Conservation (phyloP, 2,113 vertebrate species). For the Nesospiza acunhae region DNA sequence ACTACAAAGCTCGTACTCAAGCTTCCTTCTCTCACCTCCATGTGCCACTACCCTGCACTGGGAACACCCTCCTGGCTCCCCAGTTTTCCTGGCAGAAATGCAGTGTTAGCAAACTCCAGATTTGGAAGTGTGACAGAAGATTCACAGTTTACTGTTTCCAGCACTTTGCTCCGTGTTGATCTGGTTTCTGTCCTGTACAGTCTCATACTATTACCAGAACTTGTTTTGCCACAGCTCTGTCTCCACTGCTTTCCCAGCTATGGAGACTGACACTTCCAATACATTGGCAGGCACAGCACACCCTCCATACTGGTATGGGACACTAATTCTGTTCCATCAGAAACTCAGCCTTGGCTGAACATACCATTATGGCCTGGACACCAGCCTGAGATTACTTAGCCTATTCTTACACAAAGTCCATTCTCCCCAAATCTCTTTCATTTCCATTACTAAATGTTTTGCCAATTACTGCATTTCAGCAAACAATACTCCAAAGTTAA, state of each 20-base stretch:
- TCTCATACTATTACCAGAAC: neutral
- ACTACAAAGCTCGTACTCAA: neutral
- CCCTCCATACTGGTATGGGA: neutral
- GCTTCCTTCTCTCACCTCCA: neutral
- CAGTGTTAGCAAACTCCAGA: neutral
- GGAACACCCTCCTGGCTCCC: neutral
- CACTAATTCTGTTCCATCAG: neutral
- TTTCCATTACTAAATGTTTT: neutral
- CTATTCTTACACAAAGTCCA: neutral
- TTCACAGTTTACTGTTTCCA: neutral
- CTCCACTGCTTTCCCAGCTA: neutral
- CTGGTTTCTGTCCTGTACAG: neutral
- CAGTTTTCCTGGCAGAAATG: neutral
- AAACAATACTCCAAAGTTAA: neutral
- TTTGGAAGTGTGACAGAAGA: neutral
- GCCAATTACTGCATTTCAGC: neutral
- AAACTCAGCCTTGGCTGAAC: neutral
- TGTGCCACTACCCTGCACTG: neutral
- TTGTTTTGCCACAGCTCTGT: neutral
- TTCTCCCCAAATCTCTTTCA: neutral
- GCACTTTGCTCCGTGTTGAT: neutral
- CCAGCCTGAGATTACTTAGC: neutral
- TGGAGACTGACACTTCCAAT: neutral
- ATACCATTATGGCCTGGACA: accelerated
- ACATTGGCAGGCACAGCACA: neutral